A percentile compares a stretch with the other conserved stretches of the same genome.
These are phyloP conservation scores for Plectrocnemia conspersa DNA, from an alignment of 1,140 invertebrate genomes.

Conservation along the genomic window DNA sequence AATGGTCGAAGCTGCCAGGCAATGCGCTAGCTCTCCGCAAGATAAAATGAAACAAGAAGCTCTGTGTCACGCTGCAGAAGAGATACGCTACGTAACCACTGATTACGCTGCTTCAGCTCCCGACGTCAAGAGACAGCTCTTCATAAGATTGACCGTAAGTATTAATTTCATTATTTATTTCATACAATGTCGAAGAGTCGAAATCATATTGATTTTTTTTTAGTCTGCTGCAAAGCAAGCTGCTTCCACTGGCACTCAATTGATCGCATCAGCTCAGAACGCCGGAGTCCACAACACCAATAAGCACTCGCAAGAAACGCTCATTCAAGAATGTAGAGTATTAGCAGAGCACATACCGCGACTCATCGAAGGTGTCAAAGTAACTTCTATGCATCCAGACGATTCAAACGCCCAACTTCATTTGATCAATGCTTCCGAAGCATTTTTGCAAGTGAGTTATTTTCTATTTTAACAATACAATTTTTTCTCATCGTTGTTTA, in stretches of 20 bases:
- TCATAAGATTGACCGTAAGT: constrained; percentile 22
- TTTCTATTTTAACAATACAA: not conserved
- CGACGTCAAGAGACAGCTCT: constrained; percentile 29
- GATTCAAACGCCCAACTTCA: constrained; percentile 72
- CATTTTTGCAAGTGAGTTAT: constrained; percentile 66
- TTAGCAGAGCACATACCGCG: constrained; percentile 77
- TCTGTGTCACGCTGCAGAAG: constrained; percentile 83
- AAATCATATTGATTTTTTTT: constrained; percentile 7
- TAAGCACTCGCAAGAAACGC: constrained; percentile 59
- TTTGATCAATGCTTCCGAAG: constrained; percentile 82
- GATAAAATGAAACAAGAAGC: constrained; percentile 77
- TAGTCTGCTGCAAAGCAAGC: constrained; percentile 78
- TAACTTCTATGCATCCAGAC: constrained; percentile 64
- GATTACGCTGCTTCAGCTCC: constrained; percentile 45
- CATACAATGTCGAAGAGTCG: not conserved
- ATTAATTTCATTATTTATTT: not conserved
- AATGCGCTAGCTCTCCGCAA: constrained; percentile 46
- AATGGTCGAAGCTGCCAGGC: constrained; percentile 93
- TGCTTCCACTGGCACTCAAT: constrained; percentile 83
- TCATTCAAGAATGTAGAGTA: constrained; percentile 70
- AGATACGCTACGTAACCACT: constrained; percentile 85
- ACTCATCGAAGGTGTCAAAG: constrained; percentile 77
- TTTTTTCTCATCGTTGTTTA: not conserved
- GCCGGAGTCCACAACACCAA: constrained; percentile 69
- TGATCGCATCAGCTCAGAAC: constrained; percentile 80